Base-by-base conservation (phyloP, 1,140 invertebrate genomes). In the Bradysia coprophila region DNA sequence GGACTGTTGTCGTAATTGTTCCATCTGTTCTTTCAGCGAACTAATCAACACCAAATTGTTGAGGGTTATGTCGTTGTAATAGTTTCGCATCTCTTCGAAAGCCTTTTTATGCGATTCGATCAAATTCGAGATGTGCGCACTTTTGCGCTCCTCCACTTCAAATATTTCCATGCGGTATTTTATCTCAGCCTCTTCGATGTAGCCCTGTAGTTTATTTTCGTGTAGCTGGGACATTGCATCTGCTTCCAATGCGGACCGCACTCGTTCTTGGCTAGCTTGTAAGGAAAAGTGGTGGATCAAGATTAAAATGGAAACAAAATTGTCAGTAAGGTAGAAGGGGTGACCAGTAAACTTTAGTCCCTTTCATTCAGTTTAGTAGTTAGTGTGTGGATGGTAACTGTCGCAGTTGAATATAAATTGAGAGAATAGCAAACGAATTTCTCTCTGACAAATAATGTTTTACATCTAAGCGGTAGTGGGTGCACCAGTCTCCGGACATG, bases 41-140 rank as follows among this genome's bases (percentile, higher is more conserved):
- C 76, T 75, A 22, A 90, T 89, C 8, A 89, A 60, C 39, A 73
- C 81, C 43, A 94, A 66, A 61, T 93, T 94, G 56, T 93, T 93
- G 1, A 90, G 59, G 1, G 85, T 89, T 32, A 94, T 90, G 49
- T 93, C 86, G 52, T 91, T 92, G 50, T 92, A 95, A 64, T 92
- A 94, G 57, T 82, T 83, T 61, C 91, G 93, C 54, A 93, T 78
- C 55, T 92, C 82, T 34, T 73, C 69, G 55, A 91, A 88, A 1
- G 82, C 78, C 50, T 77, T 76, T 45, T 90, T 83, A 55, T 94
- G 87, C 49, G 81, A 76, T 45, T 75, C 75, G 45, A 85, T 82
- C 39, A 94, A 56, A 16, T 78, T 75, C 13, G 76, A 73, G 13
- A 92, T 75, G 56, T 92, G 85, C 41, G 75, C 73, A 58, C 91